A percentile compares a stretch with the other conserved stretches of the same genome.
These are phyloP conservation scores for Amphiura filiformis DNA, from an alignment of 35 echinoderm and acorn worm genomes.

Conservation along the genomic window DNA sequence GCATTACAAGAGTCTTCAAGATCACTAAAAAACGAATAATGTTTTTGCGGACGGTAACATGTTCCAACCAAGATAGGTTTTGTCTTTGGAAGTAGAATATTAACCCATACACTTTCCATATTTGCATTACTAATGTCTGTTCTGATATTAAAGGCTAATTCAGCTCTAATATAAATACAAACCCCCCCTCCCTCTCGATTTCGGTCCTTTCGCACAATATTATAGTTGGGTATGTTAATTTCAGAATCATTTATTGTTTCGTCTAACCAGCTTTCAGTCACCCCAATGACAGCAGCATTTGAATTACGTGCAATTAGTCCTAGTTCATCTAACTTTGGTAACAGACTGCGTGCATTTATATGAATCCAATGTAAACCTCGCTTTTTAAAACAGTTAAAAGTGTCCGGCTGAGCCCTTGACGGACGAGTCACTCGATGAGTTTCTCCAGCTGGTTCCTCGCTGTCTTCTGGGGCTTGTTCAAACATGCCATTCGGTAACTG, in stretches of 20 bases:
- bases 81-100: neutral
- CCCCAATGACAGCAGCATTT: neutral
- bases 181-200: neutral
- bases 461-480: too few species aligned
- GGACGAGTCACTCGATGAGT: too few species aligned
- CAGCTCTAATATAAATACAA: conserved; percentile 3
- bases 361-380: too few species aligned
- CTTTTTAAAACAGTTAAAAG: too few species aligned
- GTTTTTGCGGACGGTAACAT: neutral
- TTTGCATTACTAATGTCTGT: neutral
- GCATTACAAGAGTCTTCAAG: neutral
- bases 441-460: too few species aligned
- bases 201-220: neutral
- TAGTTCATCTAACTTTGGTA: too few species aligned
- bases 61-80: neutral
- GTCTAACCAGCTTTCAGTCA: neutral
- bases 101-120: neutral
- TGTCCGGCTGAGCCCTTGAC: too few species aligned
- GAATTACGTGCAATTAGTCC: too few species aligned
- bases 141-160: neutral
- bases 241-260: neutral
- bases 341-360: too few species aligned
- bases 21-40: neutral
- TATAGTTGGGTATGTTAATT: neutral
- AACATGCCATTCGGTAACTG: too few species aligned